Conservation (phyloP, 2,888 invertebrate genomes). For the Drosophila leonis region DNA sequence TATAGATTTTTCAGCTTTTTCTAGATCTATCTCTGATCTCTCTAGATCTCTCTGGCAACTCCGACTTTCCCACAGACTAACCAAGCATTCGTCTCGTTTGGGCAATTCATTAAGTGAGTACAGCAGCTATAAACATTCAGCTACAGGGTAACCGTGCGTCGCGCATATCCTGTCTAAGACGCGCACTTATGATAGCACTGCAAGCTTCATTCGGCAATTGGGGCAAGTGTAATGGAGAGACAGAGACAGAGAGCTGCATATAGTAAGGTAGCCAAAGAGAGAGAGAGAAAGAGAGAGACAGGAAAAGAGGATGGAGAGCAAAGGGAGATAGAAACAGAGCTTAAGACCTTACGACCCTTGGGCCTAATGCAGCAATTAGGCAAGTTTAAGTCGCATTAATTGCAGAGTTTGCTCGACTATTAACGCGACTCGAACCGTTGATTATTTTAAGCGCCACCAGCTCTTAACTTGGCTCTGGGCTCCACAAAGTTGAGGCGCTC, state of each 20-base stretch:
- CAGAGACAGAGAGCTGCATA: neutral
- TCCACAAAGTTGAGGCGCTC: no score
- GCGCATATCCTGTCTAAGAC: neutral
- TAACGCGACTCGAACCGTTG: constrained; percentile 52
- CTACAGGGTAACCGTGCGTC: constrained; percentile 1
- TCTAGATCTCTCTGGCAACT: no score
- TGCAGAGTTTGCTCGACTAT: constrained; percentile 64
- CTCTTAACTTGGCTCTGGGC: constrained; percentile 14
- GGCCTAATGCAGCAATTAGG: constrained; percentile 69
- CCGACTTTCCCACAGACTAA: no score
- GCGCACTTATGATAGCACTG: constrained; percentile 10
- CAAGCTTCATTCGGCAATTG: constrained; percentile 2
- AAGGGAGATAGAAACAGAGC: neutral
- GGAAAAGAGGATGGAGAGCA: neutral
- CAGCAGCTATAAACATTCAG: neutral
- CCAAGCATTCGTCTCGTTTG: neutral
- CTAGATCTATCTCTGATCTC: no score
- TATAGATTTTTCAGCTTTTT: no score
- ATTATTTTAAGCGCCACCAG: constrained; percentile 56
- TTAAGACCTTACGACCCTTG: constrained; percentile 10
- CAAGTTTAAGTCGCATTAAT: constrained; percentile 73
- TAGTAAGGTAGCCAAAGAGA: no score
- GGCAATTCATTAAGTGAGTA: neutral
- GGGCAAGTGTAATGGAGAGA: neutral
- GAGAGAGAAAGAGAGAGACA: neutral